phyloP scores from a whole-genome alignment of 37 sponge, comb jelly and placozoan genomes.

The Agelas oroides region DNA sequence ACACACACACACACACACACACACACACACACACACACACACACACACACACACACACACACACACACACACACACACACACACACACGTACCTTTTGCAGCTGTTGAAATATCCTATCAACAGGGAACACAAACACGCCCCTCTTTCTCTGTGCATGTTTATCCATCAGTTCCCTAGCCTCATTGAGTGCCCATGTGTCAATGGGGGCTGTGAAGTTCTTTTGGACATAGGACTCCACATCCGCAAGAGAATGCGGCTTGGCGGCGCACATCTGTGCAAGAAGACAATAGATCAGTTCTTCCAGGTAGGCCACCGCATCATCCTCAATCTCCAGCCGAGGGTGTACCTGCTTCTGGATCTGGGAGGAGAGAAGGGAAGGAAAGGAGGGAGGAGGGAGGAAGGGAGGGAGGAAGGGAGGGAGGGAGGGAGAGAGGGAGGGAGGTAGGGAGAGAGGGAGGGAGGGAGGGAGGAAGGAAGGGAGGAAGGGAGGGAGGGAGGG shows the following conservation, averaged over 20 bases:
- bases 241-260: slow-evolving; percentile 71
- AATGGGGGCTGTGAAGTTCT: slow-evolving; percentile 80
- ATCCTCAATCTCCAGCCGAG: slow-evolving; percentile 78
- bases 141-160: slow-evolving; percentile 43
- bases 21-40: no score
- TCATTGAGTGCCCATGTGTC: slow-evolving; percentile 86
- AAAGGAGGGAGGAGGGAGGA: not conserved
- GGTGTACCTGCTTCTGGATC: slow-evolving; percentile 92
- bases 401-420: not conserved
- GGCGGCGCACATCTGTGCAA: slow-evolving; percentile 81
- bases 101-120: slow-evolving; percentile 71
- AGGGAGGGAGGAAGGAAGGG: not conserved
- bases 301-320: slow-evolving; percentile 84
- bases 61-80: no score
- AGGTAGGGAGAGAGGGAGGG: not conserved
- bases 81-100: slow-evolving; percentile 59
- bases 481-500: slow-evolving; percentile 1
- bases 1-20: no score
- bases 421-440: not conserved
- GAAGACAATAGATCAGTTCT: slow-evolving; percentile 70
- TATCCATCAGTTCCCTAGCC: slow-evolving; percentile 76
- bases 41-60: no score
- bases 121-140: slow-evolving; percentile 73
- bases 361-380: not conserved
- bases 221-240: slow-evolving; percentile 73